Base-by-base conservation (phyloP, 2,113 vertebrate genomes). In the Morone saxatilis region DNA sequence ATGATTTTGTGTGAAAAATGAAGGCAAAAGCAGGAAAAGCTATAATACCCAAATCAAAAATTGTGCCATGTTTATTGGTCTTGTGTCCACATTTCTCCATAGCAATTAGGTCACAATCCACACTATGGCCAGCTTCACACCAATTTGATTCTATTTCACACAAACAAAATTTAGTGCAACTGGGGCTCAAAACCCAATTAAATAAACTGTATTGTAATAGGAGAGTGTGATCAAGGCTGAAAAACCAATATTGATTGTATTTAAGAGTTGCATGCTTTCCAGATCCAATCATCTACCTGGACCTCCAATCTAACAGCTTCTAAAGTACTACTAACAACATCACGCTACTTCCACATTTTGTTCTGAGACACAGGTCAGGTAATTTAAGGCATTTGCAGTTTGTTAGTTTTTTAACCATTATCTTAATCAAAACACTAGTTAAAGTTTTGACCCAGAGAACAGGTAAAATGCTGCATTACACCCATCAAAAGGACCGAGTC, bases 401-500 rank as follows among this genome's bases (percentile, higher is more conserved):
- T 45, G 11, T 16, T 31, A 25, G n/a, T 36, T 36, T 50, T 74
- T 66, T 19, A 22, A 63, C 38, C 11, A 50, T 9, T 6, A 22
- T 51, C 77, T 11, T 51, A 31, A 47, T 68, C 13, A 59, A 73
- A 59, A 16, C 22, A 10, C 62, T 7, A 16, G 20, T 62, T 19
- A n/a, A 41, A 22, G 7, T 22, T 65, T 47, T 17, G 50, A 63
- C 11, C 19, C 7, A 61, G 40, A 25, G 4, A 77, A 13, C 25
- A 45, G 60, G 3, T 2, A 20, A 74, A 38, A 50, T 31, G 22
- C 41, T 50, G 14, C 5, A 41, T 38, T 20, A 50, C 53, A 41
- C 74, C 71, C 83, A 77, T 62, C 13, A 22, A 25, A 10, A 76
- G 59, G 62, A 72, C 68, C 80, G 82, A 93, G 75, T 89, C 85